Conservation (phyloP, 2,113 vertebrate species). For the Nycticorax nycticorax region DNA sequence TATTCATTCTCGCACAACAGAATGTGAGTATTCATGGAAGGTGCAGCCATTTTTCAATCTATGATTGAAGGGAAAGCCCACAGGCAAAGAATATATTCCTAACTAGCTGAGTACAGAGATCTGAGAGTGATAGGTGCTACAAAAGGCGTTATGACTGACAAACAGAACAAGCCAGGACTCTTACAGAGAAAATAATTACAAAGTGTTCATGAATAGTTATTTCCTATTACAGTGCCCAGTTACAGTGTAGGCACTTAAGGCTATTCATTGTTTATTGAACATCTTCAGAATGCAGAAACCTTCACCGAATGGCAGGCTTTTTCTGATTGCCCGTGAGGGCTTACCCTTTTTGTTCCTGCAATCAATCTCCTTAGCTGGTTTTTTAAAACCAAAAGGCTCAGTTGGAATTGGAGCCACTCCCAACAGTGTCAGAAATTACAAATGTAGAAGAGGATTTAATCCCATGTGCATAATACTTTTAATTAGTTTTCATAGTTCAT, state of each 20-base stretch:
- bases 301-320: background rate
- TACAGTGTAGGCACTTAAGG: background rate
- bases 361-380: background rate
- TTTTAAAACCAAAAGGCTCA: background rate
- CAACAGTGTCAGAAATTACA: background rate
- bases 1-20: background rate
- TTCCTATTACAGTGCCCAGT: background rate
- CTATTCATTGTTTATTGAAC: background rate
- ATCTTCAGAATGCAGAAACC: background rate
- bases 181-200: constrained; percentile 12
- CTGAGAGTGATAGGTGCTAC: background rate
- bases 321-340: background rate
- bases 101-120: background rate
- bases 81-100: background rate
- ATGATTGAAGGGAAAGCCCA: background rate
- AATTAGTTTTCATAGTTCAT: background rate
- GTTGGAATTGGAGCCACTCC: background rate
- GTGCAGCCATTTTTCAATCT: background rate
- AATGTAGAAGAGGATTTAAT: background rate
- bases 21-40: background rate
- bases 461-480: background rate
- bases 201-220: constrained; percentile 2
- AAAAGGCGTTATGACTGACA: background rate
- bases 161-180: background rate
- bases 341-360: background rate